Evolutionary conservation across 35 echinoderm and acorn worm species (phyloP), one percentile per base, ranked within the genome.

Genomic region (Ophiothrix spiculata): DNA sequence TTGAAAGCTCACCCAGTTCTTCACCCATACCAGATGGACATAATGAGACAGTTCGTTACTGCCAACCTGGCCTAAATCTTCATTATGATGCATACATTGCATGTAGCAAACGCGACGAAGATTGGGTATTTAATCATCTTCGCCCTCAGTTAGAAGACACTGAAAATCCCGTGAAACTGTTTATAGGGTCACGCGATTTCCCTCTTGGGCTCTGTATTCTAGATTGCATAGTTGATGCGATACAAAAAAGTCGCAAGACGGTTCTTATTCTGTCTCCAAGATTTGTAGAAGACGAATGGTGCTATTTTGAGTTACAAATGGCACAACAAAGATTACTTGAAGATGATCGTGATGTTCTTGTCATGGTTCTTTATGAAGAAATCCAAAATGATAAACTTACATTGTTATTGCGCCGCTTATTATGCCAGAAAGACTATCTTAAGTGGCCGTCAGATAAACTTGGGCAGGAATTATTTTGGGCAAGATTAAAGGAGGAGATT

Each of bases 391-490:
- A 69, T 25, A 69, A 69, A 69, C 23, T 69, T 1, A 69, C 60
- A 10, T 25, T 69, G 60, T 69, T 69, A 25, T 25, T 69, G 60
- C 60, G 60, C 3, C 60, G 29, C 60, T 25, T 69, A 28, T n/a
- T 69, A n/a, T 69, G 60, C 25, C 60, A 69, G 4, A 69, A 25
- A 28, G 60, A 69, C 29, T 69, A 69, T 69, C 60, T 69, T n/a
- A 69, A 69, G 29, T 69, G 60, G 60, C 60, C 60, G 1, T 4
- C 17, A 6, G 60, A 69, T n/a, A 69, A 69, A 15, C 60, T 69
- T 69, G 60, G 60, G 29, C 60, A 69, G 60, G 60, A 69, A 25
- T 69, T 69, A 69, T 69, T 69, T 69, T 69, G 60, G 60, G 16
- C 3, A n/a, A 10, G 60, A 28, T n/a, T 69, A 28, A 69, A 69